Conservation (phyloP, 2,113 vertebrate genomes). For the Tetrao urogallus region DNA sequence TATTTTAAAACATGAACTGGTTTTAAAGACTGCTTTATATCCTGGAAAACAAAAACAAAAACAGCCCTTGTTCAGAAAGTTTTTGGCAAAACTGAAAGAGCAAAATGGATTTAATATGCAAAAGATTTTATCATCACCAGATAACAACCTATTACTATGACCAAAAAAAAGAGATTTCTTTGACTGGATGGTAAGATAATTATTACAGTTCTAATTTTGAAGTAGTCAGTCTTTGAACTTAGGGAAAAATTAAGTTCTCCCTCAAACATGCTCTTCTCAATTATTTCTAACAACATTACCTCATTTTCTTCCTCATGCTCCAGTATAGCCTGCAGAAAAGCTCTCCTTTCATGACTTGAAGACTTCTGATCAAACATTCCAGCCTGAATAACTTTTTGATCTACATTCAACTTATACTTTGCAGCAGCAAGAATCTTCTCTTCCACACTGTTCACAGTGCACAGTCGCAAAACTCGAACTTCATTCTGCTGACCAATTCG, state of each 20-base stretch:
- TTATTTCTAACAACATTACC: slow-evolving; percentile 67
- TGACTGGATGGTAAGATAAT: background rate
- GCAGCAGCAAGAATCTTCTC: slow-evolving; percentile 91
- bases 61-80: background rate
- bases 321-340: slow-evolving; percentile 88
- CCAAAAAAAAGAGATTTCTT: background rate
- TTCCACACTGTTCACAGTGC: slow-evolving; percentile 91
- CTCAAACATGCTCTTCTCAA: background rate
- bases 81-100: background rate
- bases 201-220: background rate
- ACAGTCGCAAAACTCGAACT: slow-evolving; percentile 87
- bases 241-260: background rate
- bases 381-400: slow-evolving; percentile 92
- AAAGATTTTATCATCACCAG: background rate
- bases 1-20: background rate
- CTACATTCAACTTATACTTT: slow-evolving; percentile 91
- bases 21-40: background rate
- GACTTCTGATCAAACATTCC: slow-evolving; percentile 95
- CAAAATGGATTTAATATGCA: background rate
- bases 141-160: background rate
- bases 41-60: background rate
- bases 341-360: slow-evolving; percentile 88
- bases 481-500: slow-evolving; percentile 91
- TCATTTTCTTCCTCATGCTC: slow-evolving; percentile 92
- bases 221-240: background rate